Base-by-base conservation (phyloP, 2,888 invertebrate genomes). In the Ethmia dodecea region DNA sequence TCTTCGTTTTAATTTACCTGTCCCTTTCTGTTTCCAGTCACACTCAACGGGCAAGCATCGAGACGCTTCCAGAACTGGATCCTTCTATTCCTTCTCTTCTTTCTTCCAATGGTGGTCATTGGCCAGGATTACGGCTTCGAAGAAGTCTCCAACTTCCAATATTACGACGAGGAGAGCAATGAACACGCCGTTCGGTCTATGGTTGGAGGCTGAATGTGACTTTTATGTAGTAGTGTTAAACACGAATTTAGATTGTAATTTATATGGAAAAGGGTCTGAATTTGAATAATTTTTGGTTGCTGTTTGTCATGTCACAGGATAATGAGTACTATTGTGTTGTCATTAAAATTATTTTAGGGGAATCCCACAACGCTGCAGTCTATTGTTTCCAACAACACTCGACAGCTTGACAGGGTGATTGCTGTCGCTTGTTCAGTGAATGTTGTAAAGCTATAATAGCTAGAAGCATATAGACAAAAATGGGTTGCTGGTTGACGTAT, bases 21-120 rank as follows among this genome's bases (percentile, higher is more conserved):
- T n/a, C n/a, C n/a, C n/a, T 29, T 13, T 35, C 32, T 30, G 13
- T 35, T 81, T 83, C 12, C 80, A 84, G 84, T 84, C 28, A 83
- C 81, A 0, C 73, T 75, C 44, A 80, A 74, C 49, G 59, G 62
- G 15, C n/a, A n/a, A n/a, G 54, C 66, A 27, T 49, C 67, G 1
- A 62, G 56, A 31, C 50, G 56, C 47, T 60, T 68, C 35, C 58
- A 59, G 25, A 74, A 60, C 43, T 77, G 77, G 75, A 52, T 79
- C n/a, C 56, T 78, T 3, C 49, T 78, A 9, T 43, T 81, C 5
- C 52, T 81, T 1, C 52, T 83, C 15, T 53, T 76, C 18, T 56
- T 78, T n/a, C 57, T 81, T 3, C 77, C 79, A 1, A 47, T 69
- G 45, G 43, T 74, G 24, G 62, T 59, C 13, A 53, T 66, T 45